These are phyloP conservation scores for Pseudoatta argentina DNA, from an alignment of 1,140 invertebrate species.

Conservation along the genomic window DNA sequence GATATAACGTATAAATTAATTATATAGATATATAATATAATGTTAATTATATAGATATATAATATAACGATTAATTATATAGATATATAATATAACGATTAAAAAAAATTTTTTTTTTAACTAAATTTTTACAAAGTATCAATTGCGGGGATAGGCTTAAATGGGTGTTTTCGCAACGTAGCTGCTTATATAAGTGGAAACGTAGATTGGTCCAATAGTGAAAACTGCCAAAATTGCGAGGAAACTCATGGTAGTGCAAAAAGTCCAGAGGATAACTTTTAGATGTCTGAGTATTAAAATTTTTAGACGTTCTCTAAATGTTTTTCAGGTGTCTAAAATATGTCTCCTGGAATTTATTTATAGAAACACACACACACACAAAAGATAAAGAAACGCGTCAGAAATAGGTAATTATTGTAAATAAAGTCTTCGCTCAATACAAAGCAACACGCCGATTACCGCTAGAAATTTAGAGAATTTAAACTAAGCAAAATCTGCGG, in stretches of 20 bases:
- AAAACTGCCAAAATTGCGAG: constrained; percentile 56
- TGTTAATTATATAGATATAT: too few species aligned
- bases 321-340: neutral
- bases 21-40: too few species aligned
- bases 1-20: too few species aligned
- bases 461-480: neutral
- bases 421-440: constrained; percentile 67
- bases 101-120: too few species aligned
- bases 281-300: neutral
- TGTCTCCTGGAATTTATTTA: constrained; percentile 12
- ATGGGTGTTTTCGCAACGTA: constrained; percentile 23
- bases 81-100: too few species aligned
- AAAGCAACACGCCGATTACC: constrained; percentile 31
- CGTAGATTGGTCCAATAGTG: constrained; percentile 57
- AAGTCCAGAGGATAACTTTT: neutral
- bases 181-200: constrained; percentile 27
- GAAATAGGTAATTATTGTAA: constrained; percentile 66
- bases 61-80: too few species aligned
- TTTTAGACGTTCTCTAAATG: neutral
- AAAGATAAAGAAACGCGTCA: constrained; percentile 18
- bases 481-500: neutral
- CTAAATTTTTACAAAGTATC: neutral
- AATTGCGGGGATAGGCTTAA: neutral
- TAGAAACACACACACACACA: neutral
- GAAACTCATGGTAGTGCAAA: neutral